Conservation (phyloP, 2,797 vertebrate species). For the Sebastes kiyomatsui region DNA sequence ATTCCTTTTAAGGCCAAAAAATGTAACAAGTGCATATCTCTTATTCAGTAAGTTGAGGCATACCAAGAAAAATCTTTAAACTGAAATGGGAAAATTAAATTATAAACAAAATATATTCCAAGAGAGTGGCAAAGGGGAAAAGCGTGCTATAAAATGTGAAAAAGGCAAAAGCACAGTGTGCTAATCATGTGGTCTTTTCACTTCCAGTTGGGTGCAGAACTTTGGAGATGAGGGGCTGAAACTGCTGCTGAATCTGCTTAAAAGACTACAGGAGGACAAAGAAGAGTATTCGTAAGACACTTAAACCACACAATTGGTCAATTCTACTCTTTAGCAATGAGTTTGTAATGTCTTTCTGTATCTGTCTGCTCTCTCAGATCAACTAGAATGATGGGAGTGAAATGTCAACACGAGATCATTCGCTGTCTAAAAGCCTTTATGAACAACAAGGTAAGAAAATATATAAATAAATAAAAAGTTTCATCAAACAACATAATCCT, state of each 20-base stretch:
- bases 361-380: background rate
- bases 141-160: background rate
- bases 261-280: conserved; percentile 87
- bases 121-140: background rate
- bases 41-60: background rate
- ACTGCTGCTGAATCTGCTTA: conserved; percentile 85
- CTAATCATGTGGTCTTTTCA: conserved; percentile 2
- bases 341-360: background rate
- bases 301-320: background rate
- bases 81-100: background rate
- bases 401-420: conserved; percentile 93
- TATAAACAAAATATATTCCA: background rate
- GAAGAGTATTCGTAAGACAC: conserved; percentile 81
- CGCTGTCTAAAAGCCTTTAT: conserved; percentile 95
- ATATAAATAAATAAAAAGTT: background rate
- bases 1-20: too few species aligned
- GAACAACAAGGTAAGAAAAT: conserved; percentile 90
- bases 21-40: too few species aligned
- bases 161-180: background rate
- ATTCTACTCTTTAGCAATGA: background rate
- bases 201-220: conserved; percentile 91
- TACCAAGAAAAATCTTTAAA: background rate
- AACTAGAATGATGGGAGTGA: conserved; percentile 71
- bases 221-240: conserved; percentile 90
- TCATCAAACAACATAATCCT: background rate